Evolutionary conservation across 1,140 invertebrate genomes (phyloP).

Genomic region (Diabrotica undecimpunctata): DNA sequence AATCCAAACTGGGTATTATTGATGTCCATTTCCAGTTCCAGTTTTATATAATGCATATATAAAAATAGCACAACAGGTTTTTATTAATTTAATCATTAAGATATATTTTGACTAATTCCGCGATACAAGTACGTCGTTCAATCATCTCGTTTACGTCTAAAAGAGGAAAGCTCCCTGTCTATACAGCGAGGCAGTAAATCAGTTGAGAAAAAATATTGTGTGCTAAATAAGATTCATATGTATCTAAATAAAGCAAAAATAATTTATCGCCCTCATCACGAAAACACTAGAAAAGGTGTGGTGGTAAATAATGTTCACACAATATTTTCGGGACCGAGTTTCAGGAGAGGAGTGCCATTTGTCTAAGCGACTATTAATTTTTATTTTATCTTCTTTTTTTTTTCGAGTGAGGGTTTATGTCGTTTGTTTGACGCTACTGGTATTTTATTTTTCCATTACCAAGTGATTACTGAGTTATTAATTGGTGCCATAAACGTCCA

Average conservation of each 20-base stretch:
- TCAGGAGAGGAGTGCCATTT: slow-evolving; percentile 40
- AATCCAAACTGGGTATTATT: too few species aligned
- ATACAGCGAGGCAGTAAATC: neutral
- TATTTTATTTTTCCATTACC: slow-evolving; percentile 34
- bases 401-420: slow-evolving; percentile 25
- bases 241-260: slow-evolving; percentile 16
- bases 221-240: slow-evolving; percentile 1
- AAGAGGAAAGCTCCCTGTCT: too few species aligned
- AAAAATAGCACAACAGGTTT: too few species aligned
- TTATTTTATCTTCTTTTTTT: slow-evolving; percentile 41
- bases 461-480: slow-evolving; percentile 36
- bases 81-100: too few species aligned
- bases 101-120: too few species aligned
- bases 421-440: slow-evolving; percentile 27
- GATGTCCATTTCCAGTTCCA: too few species aligned
- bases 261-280: slow-evolving; percentile 40
- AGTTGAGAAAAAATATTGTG: slow-evolving; percentile 1
- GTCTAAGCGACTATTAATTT: slow-evolving; percentile 43
- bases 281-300: slow-evolving; percentile 42
- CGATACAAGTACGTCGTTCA: too few species aligned
- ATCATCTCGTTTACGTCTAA: too few species aligned
- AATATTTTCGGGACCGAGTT: slow-evolving; percentile 38
- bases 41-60: too few species aligned
- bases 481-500: slow-evolving; percentile 33
- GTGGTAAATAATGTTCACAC: slow-evolving; percentile 44